Evolutionary conservation across 2,888 invertebrate genomes (phyloP).

Genomic region (Dryobotodes eremita): DNA sequence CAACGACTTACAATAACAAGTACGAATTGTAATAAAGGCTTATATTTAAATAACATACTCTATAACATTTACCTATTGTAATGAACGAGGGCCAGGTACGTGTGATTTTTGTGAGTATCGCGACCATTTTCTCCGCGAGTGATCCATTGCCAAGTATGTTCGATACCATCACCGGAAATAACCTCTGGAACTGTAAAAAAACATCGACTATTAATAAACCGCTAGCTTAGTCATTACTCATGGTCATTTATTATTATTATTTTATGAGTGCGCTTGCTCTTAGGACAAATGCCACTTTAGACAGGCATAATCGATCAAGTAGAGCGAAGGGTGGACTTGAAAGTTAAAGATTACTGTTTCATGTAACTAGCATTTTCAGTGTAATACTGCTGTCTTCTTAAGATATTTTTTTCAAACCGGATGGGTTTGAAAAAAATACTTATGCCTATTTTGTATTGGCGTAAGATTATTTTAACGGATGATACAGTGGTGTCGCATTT

Average conservation of each 20-base stretch:
- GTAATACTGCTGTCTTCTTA: not conserved
- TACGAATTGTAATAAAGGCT: too few species aligned
- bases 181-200: constrained; percentile 84
- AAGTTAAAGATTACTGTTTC: not conserved
- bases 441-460: too few species aligned
- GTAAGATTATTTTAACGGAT: too few species aligned
- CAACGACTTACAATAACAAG: too few species aligned
- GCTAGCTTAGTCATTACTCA: constrained; percentile 8
- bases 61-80: constrained; percentile 77
- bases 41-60: too few species aligned
- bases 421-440: too few species aligned
- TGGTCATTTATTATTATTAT: constrained; percentile 11
- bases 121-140: constrained; percentile 88
- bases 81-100: constrained; percentile 88
- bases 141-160: constrained; percentile 88
- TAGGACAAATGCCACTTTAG: not conserved
- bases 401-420: not conserved
- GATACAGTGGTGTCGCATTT: not conserved
- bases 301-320: not conserved
- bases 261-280: not conserved
- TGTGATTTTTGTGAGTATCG: constrained; percentile 87
- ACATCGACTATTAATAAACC: not conserved
- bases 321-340: not conserved
- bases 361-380: not conserved
- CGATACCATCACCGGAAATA: constrained; percentile 89